Percentiles rank a stretch among this genome's conserved stretches.
These are phyloP conservation scores for Ceraclea dissimilis DNA, from an alignment of 2,888 invertebrate genomes.

Conservation along the genomic window DNA sequence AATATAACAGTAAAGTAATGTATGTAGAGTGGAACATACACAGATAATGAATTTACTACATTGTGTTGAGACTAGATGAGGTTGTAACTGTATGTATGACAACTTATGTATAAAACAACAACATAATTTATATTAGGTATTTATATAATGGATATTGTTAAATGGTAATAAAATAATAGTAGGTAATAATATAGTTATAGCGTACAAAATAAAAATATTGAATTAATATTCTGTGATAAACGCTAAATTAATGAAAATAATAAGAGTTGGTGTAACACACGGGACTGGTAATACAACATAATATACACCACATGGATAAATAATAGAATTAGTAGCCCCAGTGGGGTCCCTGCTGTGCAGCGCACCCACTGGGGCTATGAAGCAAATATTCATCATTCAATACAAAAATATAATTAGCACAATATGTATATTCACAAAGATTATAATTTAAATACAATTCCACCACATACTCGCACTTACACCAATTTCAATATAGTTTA, in stretches of 20 bases:
- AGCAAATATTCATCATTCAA: conserved; percentile 19
- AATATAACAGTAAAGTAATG: too few relatives aligned
- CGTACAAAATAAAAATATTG: neutral
- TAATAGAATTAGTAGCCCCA: conserved; percentile 20
- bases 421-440: neutral
- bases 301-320: neutral
- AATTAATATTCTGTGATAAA: neutral
- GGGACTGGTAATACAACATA: too few relatives aligned
- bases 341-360: conserved; percentile 1
- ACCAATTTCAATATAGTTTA: conserved; percentile 10
- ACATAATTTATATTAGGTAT: neutral
- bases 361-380: conserved; percentile 19
- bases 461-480: conserved; percentile 6
- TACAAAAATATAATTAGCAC: conserved; percentile 21
- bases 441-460: neutral
- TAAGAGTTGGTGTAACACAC: too few relatives aligned
- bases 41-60: too few relatives aligned
- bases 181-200: neutral
- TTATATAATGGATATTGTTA: conserved; percentile 2
- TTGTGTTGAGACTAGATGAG: too few relatives aligned
- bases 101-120: too few relatives aligned
- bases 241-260: too few relatives aligned
- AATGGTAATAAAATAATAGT: neutral
- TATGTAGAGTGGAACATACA: too few relatives aligned
- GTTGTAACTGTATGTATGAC: too few relatives aligned